Base-by-base conservation (phyloP, 2,113 vertebrate genomes). In the Cinclus mexicanus region DNA sequence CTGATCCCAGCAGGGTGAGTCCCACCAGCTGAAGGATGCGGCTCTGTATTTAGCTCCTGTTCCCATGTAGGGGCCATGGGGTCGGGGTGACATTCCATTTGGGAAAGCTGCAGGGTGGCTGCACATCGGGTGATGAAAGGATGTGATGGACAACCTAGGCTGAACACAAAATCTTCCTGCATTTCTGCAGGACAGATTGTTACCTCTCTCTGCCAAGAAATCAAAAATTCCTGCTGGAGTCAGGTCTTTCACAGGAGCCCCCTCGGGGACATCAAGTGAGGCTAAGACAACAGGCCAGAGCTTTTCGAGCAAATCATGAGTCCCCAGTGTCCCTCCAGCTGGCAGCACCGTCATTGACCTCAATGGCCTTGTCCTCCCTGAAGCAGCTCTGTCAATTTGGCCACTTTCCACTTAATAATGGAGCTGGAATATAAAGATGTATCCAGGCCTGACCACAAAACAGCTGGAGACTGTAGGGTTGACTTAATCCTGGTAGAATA, bases 391-490 rank as follows among this genome's bases (percentile, higher is more conserved):
- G 89, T 94, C 92, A 92, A 81, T 94, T 97, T 95, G 96, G 95
- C 97, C 90, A 82, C 89, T 64, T 85, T 96, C 96, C 96, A 97
- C 95, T 96, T 94, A 95, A 95, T 97, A 96, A 97, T 87, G 97
- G 72, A 94, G 94, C 89, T 93, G 26, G 83, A 94, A 92, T 79
- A 84, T 90, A 94, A 95, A 95, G 97, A 96, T 71, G 69, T 92
- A 91, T 95, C 94, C 97, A 96, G 90, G 89, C 95, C 72, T 52
- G 22, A 91, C 93, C 94, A 95, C 88, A 93, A 84, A 96, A 92
- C 96, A 97, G 97, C 96, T 97, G 96, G 97, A 96, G 91, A 89
- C 80, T 61, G 82, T 79, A 77, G 87, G 87, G 79, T 90, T 91
- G 91, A 87, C 79, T 95, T 85, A 92, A 87, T 97, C 93, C 96